A percentile compares a stretch with the other conserved stretches of the same genome.
These are phyloP conservation scores for Nerophis lumbriciformis DNA, from an alignment of 2,113 vertebrate species.

Conservation along the genomic window DNA sequence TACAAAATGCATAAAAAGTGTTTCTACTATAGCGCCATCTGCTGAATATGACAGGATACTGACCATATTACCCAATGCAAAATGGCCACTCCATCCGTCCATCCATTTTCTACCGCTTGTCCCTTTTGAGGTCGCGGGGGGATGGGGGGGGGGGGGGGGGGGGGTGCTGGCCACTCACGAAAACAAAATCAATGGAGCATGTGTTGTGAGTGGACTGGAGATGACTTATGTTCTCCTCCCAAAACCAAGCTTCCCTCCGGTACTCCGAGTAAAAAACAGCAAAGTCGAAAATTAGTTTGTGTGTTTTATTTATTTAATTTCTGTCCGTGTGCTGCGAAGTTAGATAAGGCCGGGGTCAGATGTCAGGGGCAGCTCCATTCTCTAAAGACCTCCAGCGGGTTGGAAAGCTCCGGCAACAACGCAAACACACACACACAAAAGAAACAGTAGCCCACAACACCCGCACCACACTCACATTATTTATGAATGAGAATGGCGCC, in stretches of 20 bases:
- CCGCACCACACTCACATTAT: constrained; percentile 35
- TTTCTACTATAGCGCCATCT: no score
- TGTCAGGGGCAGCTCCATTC: constrained; percentile 35
- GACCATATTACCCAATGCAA: no score
- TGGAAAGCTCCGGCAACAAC: constrained; percentile 20
- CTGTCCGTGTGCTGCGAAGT: constrained; percentile 6
- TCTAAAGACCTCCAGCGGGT: constrained; percentile 3
- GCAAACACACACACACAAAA: constrained; percentile 37
- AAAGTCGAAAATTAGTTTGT: constrained; percentile 17
- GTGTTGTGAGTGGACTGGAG: neutral
- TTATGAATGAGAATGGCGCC: constrained; percentile 51
- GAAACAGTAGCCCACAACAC: constrained; percentile 42
- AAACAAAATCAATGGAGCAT: neutral
- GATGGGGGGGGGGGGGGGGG: no score
- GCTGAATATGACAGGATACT: no score
- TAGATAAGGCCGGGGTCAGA: constrained; percentile 35
- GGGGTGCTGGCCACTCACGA: no score
- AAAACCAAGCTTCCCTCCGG: neutral
- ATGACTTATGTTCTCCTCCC: neutral
- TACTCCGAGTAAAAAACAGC: neutral
- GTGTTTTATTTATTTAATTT: constrained; percentile 4
- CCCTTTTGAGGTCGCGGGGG: no score
- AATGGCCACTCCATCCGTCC: no score
- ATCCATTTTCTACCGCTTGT: no score
- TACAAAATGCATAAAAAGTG: no score